A percentile compares a stretch with the other conserved stretches of the same genome.
Evolutionary conservation across 2,113 vertebrate genomes (phyloP).

Genomic region (Fulmarus glacialis): DNA sequence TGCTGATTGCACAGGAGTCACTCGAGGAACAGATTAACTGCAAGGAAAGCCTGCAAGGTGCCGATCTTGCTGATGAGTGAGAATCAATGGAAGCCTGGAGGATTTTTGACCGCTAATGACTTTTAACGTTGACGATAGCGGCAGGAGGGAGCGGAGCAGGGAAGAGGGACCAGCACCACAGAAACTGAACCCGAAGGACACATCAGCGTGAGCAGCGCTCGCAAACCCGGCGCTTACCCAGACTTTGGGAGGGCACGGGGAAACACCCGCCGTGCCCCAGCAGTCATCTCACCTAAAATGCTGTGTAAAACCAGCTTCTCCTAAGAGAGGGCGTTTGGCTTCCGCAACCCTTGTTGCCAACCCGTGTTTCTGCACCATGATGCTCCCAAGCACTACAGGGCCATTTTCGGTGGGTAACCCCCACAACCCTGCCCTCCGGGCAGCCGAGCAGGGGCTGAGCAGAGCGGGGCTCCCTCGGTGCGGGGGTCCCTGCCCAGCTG

Average conservation of each 20-base stretch:
- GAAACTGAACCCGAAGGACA: background rate
- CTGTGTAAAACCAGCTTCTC: background rate
- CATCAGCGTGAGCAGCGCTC: background rate
- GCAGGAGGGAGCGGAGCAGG: background rate
- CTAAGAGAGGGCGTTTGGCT: background rate
- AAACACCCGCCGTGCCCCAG: background rate
- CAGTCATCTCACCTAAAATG: background rate
- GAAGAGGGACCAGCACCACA: background rate
- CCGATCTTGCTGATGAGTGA: background rate
- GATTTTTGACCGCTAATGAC: background rate
- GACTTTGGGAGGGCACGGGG: background rate
- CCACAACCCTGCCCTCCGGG: fast-evolving
- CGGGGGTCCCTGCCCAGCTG: background rate
- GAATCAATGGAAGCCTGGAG: background rate
- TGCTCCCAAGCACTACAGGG: background rate
- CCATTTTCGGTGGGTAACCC: background rate
- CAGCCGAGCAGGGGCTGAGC: background rate
- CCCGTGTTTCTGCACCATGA: background rate
- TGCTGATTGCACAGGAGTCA: background rate
- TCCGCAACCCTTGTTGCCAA: background rate
- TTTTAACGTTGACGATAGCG: background rate
- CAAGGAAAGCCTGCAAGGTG: background rate
- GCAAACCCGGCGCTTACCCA: background rate
- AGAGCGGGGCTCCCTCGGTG: background rate
- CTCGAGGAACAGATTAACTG: background rate